These are phyloP conservation scores for Ammodytes marinus DNA, from an alignment of 2,113 vertebrate species.

Conservation along the genomic window DNA sequence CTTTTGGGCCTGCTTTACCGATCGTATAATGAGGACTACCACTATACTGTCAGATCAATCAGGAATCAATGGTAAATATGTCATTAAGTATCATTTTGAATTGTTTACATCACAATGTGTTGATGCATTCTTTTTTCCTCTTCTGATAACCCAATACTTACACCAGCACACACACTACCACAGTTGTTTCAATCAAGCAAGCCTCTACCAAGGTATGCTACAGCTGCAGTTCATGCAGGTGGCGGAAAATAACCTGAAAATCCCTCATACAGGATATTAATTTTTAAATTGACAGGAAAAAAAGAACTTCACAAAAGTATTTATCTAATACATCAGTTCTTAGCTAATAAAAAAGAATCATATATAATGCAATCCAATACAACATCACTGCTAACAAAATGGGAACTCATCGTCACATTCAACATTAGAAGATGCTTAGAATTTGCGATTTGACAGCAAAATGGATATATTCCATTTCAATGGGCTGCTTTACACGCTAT, in stretches of 20 bases:
- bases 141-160: neutral
- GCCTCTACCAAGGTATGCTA: slow-evolving; percentile 43
- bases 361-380: neutral
- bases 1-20: neutral
- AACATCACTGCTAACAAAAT: neutral
- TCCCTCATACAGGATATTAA: neutral
- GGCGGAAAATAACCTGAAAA: slow-evolving; percentile 25
- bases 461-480: neutral
- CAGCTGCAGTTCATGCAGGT: slow-evolving; percentile 27
- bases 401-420: neutral
- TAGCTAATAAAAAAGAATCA: neutral
- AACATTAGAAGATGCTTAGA: neutral
- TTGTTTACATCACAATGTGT: too few species aligned
- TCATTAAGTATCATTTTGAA: too few species aligned
- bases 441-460: neutral
- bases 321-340: neutral
- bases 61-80: neutral
- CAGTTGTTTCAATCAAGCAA: too few species aligned
- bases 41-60: neutral
- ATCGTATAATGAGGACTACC: neutral
- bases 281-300: neutral
- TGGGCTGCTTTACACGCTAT: neutral
- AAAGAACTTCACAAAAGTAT: neutral
- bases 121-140: too few species aligned
- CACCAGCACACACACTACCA: too few species aligned